Conservation (phyloP, 2,888 invertebrate species). For the Gymnoscelis rufifasciata region DNA sequence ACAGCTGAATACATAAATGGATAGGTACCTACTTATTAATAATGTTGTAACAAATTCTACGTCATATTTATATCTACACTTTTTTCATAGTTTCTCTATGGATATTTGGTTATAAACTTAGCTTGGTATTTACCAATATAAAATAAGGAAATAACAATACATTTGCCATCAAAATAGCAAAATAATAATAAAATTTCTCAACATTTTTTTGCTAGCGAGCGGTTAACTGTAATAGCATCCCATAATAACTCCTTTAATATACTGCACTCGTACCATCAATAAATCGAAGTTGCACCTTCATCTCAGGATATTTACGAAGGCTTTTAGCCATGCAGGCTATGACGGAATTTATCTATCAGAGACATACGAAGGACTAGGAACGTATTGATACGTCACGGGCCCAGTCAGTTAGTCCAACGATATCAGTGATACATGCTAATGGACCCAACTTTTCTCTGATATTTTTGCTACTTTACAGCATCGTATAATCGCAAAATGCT, state of each 20-base stretch:
- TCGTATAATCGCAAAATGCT: neutral
- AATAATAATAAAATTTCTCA: no score
- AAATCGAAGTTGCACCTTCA: conserved; percentile 23
- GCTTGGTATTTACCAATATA: no score
- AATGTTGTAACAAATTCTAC: no score
- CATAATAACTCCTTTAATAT: neutral
- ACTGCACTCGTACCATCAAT: conserved; percentile 2
- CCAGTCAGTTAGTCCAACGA: conserved; percentile 49
- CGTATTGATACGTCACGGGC: conserved; percentile 52
- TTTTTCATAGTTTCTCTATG: no score
- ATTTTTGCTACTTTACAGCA: conserved; percentile 19
- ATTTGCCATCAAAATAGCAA: no score
- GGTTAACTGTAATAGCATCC: no score
- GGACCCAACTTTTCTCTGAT: conserved; percentile 36
- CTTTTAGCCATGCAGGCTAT: conserved; percentile 42
- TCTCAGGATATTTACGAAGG: conserved; percentile 33
- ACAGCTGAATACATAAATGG: no score
- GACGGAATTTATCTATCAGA: conserved; percentile 42
- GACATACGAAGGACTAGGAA: conserved; percentile 35
- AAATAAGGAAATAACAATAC: no score
- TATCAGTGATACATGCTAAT: conserved; percentile 66
- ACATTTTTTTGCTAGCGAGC: neutral
- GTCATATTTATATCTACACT: no score
- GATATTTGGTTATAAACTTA: no score
- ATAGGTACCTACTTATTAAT: no score